phyloP scores from a whole-genome alignment of 1,140 invertebrate species.

The Matsumurasca onukii region DNA sequence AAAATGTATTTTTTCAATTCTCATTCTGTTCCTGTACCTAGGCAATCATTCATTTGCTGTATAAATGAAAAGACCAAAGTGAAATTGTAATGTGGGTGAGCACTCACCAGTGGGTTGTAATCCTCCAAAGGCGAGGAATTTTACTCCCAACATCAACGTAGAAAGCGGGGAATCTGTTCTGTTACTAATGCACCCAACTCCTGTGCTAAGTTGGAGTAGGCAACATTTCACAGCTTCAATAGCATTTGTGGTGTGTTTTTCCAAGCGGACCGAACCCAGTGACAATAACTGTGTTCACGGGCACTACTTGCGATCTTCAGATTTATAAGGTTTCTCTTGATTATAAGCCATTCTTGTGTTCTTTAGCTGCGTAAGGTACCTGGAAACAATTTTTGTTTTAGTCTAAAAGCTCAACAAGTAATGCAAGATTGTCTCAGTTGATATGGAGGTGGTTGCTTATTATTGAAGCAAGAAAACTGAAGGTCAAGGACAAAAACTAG shows the following conservation, averaged over 20 bases:
- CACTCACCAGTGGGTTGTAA: constrained; percentile 60
- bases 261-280: constrained; percentile 78
- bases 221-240: constrained; percentile 76
- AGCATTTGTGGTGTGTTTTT: constrained; percentile 65
- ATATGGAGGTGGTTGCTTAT: too few relatives aligned
- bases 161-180: constrained; percentile 63
- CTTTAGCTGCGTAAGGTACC: too few relatives aligned
- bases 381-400: too few relatives aligned
- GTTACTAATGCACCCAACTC: constrained; percentile 52
- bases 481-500: too few relatives aligned
- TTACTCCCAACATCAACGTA: constrained; percentile 61
- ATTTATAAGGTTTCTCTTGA: too few relatives aligned
- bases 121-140: constrained; percentile 61
- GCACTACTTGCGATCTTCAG: too few relatives aligned
- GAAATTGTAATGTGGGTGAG: neutral
- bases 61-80: neutral
- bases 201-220: constrained; percentile 54
- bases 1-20: neutral
- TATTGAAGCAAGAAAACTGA: too few relatives aligned
- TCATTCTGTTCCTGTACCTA: neutral
- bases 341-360: too few relatives aligned
- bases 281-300: constrained; percentile 53
- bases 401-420: too few relatives aligned
- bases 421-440: too few relatives aligned
- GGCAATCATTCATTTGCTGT: neutral